Evolutionary conservation across 2,113 vertebrate genomes (phyloP), one percentile per base, ranked within the genome.

Genomic region (Callionymus lyra): DNA sequence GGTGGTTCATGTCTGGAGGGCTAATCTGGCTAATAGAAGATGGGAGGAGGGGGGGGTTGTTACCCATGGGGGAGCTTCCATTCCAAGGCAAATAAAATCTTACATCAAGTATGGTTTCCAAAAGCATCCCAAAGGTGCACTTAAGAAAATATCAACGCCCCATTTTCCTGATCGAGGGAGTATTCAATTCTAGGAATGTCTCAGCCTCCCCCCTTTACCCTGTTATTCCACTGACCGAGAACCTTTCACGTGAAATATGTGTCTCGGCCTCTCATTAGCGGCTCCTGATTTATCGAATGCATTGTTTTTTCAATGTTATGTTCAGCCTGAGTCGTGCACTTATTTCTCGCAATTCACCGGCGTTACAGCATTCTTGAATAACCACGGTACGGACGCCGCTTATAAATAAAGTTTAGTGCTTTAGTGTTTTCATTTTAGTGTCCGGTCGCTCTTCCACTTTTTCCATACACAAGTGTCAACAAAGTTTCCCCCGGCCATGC

Each of bases 1-100:
- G 19, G 2, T 36, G 32, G 21, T 33, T n/a, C 38, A 31, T 19
- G 56, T 54, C 36, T 43, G 44, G 47, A 48, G 1, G 42, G 15
- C 27, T 16, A 2, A 1, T 55, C 70, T 65, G 52, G 68, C 50
- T 60, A 66, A 67, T 65, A 58, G 69, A 61, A 62, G 70, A 68
- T 65, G 59, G 60, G 56, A 50, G 63, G 21, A n/a, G n/a, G n/a
- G n/a, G n/a, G n/a, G n/a, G n/a, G n/a, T n/a, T n/a, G n/a, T 4
- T 46, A 49, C 67, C 65, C 69, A 9, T 33, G 70, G 66, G 80
- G 76, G 42, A 62, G 35, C 44, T 82, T 76, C 66, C 72, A 74
- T 81, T 82, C 70, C 76, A 73, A 75, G 50, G 65, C 54, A 80
- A 84, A 85, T 80, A 80, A 64, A 75, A 75, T 70, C 58, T 56